Evolutionary conservation across 2,113 vertebrate species (phyloP).

Genomic region (Poeciliopsis turrubarensis): DNA sequence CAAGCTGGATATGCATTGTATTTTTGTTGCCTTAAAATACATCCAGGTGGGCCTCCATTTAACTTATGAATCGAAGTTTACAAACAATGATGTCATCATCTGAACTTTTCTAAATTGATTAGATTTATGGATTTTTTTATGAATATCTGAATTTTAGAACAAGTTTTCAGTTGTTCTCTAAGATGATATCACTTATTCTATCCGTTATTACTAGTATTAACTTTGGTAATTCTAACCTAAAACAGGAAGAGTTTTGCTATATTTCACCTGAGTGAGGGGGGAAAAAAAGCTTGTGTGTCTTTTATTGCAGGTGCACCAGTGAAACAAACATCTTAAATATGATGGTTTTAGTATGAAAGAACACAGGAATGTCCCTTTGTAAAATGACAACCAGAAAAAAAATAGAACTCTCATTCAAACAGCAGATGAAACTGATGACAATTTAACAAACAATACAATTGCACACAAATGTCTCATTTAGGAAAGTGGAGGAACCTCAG

Average conservation of each 20-base stretch:
- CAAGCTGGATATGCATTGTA: too few species aligned
- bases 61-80: too few species aligned
- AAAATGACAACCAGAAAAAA: neutral
- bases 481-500: constrained; percentile 60
- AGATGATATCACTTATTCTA: too few species aligned
- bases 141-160: too few species aligned
- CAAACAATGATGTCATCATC: too few species aligned
- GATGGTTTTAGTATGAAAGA: neutral
- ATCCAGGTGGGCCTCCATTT: too few species aligned
- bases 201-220: too few species aligned
- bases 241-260: neutral
- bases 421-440: constrained; percentile 50
- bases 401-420: constrained; percentile 44
- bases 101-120: too few species aligned
- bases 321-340: neutral
- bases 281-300: too few species aligned
- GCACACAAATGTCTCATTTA: constrained; percentile 75
- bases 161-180: too few species aligned
- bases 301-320: neutral
- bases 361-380: neutral
- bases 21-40: too few species aligned
- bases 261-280: neutral
- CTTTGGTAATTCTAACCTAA: neutral
- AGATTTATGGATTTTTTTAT: too few species aligned
- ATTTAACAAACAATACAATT: constrained; percentile 70